Conservation (phyloP, 2,888 invertebrate genomes). For the Drosophila meridionalis region DNA sequence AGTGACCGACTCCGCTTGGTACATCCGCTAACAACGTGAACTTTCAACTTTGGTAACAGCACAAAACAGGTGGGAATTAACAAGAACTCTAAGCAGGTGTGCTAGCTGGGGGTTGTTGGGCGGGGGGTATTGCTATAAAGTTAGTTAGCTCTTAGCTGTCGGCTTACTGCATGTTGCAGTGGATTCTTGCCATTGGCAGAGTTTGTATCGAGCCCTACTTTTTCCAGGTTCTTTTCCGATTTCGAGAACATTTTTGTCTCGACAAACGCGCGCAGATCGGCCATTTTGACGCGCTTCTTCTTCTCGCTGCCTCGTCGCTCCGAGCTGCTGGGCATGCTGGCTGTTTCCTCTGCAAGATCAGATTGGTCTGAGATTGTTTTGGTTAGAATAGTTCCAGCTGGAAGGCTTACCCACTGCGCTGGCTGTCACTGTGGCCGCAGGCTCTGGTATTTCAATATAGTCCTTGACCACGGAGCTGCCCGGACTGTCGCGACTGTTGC, state of each 20-base stretch:
- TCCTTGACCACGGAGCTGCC: conserved; percentile 87
- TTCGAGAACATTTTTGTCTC: conserved; percentile 96
- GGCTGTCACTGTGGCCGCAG: conserved; percentile 87
- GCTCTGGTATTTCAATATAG: conserved; percentile 92
- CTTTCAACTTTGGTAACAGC: conserved; percentile 36
- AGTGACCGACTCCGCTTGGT: neutral
- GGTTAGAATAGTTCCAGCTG: neutral
- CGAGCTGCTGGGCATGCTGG: conserved; percentile 60
- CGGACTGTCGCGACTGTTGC: conserved; percentile 84
- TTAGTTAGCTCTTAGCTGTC: conserved; percentile 45
- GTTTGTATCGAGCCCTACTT: conserved; percentile 90
- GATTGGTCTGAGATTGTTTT: neutral
- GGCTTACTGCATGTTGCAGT: conserved; percentile 88
- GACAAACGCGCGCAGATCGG: conserved; percentile 95
- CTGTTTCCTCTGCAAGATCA: conserved; percentile 74
- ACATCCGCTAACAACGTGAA: conserved; percentile 28
- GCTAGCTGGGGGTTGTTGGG: conserved; percentile 28
- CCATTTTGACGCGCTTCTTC: conserved; percentile 95
- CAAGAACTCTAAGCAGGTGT: conserved; percentile 23
- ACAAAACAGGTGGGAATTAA: conserved; percentile 8
- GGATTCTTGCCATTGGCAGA: conserved; percentile 86
- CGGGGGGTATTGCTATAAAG: conserved; percentile 15
- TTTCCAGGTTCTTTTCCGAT: conserved; percentile 95
- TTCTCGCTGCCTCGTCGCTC: conserved; percentile 92
- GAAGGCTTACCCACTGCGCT: conserved; percentile 74